Conservation (phyloP, 2,113 vertebrate genomes). For the Carassius carassius region DNA sequence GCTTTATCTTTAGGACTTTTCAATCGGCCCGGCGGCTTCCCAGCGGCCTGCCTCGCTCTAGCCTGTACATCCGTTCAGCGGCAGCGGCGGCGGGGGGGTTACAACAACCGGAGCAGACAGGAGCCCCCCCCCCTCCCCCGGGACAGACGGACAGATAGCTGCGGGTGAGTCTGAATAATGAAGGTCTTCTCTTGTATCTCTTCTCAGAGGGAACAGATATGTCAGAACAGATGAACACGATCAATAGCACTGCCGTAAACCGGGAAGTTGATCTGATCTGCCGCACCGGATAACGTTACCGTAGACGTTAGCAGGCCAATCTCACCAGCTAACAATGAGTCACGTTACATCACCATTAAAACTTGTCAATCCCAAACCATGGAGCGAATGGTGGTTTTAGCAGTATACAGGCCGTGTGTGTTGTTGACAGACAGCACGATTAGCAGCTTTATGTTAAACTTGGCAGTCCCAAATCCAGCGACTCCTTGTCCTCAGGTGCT, state of each 20-base stretch:
- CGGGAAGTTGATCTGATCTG: no score
- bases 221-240: background rate
- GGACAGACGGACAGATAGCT: background rate
- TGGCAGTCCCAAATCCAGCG: conserved; percentile 10
- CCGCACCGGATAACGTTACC: no score
- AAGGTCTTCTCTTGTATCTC: background rate
- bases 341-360: background rate
- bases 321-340: no score
- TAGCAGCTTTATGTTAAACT: conserved; percentile 15
- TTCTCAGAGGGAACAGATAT: no score
- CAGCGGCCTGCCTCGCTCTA: background rate
- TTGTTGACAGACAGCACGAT: background rate
- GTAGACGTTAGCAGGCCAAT: no score
- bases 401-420: background rate
- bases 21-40: background rate
- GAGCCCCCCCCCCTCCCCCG: conserved; percentile 36
- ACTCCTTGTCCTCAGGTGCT: background rate
- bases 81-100: conserved; percentile 15
- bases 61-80: background rate
- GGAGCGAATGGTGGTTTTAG: background rate
- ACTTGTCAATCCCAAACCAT: no score
- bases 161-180: conserved; percentile 28
- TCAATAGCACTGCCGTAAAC: no score
- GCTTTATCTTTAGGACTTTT: background rate
- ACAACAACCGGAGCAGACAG: background rate